phyloP scores from a whole-genome alignment of 2,113 vertebrate genomes.

The Nothoprocta pentlandii region DNA sequence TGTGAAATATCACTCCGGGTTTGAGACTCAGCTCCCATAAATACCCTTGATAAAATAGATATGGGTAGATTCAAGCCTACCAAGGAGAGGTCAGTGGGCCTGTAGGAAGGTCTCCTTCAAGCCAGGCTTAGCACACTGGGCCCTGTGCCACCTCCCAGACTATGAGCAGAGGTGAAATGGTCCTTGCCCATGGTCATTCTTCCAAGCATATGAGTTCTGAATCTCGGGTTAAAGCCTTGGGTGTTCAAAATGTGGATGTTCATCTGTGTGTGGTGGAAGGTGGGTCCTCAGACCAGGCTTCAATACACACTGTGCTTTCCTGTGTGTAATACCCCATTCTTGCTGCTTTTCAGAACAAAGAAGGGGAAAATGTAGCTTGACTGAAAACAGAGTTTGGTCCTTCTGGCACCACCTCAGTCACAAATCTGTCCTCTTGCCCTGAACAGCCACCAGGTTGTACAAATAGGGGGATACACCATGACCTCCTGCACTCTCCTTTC shows the following conservation, averaged over 20 bases:
- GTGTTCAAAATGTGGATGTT: background rate
- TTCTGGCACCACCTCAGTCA: background rate
- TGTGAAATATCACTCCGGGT: background rate
- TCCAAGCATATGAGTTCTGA: background rate
- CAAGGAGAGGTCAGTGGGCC: background rate
- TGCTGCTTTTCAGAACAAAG: background rate
- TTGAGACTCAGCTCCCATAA: background rate
- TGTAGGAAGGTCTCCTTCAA: background rate
- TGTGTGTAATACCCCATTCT: rapidly evolving
- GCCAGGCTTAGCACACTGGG: background rate
- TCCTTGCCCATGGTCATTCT: background rate
- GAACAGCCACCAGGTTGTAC: background rate
- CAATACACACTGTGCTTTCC: background rate
- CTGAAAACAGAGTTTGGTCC: background rate
- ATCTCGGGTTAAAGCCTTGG: background rate
- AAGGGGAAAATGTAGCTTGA: background rate
- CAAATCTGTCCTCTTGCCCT: background rate
- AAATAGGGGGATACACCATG: background rate
- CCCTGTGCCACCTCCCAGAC: background rate
- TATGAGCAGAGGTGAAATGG: background rate
- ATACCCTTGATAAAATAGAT: background rate
- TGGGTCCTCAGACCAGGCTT: background rate
- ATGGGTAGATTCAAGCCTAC: background rate
- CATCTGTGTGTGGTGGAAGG: rapidly evolving
- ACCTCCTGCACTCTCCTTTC: background rate